These are phyloP conservation scores for Synanthedon formicaeformis DNA, from an alignment of 2,888 invertebrate species.

Conservation along the genomic window DNA sequence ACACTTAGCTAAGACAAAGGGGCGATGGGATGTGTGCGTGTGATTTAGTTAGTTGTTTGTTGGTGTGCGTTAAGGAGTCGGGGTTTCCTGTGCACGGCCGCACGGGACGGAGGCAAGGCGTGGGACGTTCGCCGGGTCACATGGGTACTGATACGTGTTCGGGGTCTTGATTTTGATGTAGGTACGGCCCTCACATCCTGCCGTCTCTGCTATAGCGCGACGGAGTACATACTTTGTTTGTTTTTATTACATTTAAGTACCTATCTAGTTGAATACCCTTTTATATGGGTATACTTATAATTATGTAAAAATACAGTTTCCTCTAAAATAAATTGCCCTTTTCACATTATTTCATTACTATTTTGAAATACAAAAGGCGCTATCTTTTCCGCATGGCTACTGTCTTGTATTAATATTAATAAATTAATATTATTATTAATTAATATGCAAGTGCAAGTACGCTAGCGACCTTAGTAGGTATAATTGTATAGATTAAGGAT, in stretches of 20 bases:
- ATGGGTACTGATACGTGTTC: slow-evolving; percentile 38
- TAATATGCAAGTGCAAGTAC: no score
- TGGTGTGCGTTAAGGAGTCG: slow-evolving; percentile 62
- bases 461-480: no score
- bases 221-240: slow-evolving; percentile 45
- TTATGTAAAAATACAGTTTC: no score
- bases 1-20: slow-evolving; percentile 72
- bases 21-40: slow-evolving; percentile 57
- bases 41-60: slow-evolving; percentile 35
- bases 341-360: no score
- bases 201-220: slow-evolving; percentile 34
- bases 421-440: no score
- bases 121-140: slow-evolving; percentile 32
- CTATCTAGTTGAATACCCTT: no score
- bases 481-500: no score
- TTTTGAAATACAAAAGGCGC: no score
- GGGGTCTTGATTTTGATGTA: slow-evolving; percentile 59
- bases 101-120: slow-evolving; percentile 30
- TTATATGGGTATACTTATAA: no score
- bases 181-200: slow-evolving; percentile 46
- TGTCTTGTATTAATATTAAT: no score
- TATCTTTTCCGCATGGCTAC: no score
- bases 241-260: slow-evolving; percentile 21
- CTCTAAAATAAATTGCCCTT: no score
- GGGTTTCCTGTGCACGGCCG: slow-evolving; percentile 45